Conservation (phyloP, 1,140 invertebrate genomes). For the Colletes gigas region DNA sequence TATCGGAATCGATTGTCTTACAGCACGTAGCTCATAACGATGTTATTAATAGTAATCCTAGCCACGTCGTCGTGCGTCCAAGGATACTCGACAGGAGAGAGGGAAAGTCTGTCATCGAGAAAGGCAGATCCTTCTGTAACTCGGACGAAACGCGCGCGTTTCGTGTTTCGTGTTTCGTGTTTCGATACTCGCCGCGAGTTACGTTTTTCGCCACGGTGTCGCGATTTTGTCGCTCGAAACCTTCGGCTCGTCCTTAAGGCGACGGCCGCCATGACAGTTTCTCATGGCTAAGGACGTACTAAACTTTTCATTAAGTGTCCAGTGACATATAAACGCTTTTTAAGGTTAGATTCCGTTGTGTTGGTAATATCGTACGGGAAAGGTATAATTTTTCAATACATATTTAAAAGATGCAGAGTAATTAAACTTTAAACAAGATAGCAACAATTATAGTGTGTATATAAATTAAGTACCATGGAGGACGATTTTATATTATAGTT, state of each 20-base stretch:
- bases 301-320: too few species aligned
- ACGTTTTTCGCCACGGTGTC: not conserved
- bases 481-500: too few species aligned
- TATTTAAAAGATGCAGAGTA: too few species aligned
- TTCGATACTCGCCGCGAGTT: not conserved
- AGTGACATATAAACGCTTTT: too few species aligned
- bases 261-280: too few species aligned
- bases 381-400: too few species aligned
- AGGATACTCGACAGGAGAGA: conserved; percentile 53
- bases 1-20: conserved; percentile 56
- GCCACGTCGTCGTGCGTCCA: conserved; percentile 37
- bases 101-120: conserved; percentile 46
- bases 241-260: not conserved
- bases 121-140: conserved; percentile 50
- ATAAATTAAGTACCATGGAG: too few species aligned
- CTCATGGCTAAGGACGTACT: too few species aligned
- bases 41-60: conserved; percentile 66
- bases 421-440: too few species aligned
- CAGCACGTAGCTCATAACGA: conserved; percentile 51
- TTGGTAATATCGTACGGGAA: too few species aligned
- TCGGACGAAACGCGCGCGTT: conserved; percentile 5
- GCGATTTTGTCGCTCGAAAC: not conserved
- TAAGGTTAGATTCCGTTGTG: too few species aligned
- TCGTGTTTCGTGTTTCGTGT: not conserved
- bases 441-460: too few species aligned